phyloP scores from a whole-genome alignment of 2,888 invertebrate genomes.

The Drymonia ruficornis region DNA sequence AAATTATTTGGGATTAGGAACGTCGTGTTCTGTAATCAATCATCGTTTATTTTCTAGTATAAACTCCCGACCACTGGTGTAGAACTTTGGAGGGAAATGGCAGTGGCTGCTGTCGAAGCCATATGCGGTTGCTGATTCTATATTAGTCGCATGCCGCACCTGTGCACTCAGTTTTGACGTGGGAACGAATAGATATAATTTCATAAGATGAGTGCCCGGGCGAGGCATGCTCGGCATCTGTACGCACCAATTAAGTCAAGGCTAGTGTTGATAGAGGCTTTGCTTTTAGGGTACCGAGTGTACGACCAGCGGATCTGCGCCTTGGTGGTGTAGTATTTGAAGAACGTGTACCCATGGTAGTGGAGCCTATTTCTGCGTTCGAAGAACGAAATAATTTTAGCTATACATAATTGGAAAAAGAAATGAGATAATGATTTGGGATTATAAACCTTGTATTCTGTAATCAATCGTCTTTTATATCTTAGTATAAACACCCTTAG shows the following conservation, averaged over 20 bases:
- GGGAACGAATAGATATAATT: no score
- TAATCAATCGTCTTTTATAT: no score
- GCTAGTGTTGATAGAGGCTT: constrained; percentile 15
- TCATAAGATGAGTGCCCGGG: no score
- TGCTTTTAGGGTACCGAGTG: constrained; percentile 38
- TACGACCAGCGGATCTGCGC: constrained; percentile 38
- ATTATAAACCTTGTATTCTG: no score
- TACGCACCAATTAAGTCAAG: constrained; percentile 5
- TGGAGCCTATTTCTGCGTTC: constrained; percentile 12
- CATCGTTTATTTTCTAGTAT: constrained; percentile 5
- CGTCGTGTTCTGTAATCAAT: no score
- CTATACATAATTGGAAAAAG: no score
- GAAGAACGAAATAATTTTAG: constrained; percentile 5
- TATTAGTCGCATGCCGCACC: no score
- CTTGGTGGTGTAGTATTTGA: constrained; percentile 33
- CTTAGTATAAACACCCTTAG: constrained; percentile 7
- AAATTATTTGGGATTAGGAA: no score
- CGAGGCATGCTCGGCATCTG: no score
- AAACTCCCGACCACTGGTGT: constrained; percentile 5
- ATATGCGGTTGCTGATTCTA: no score
- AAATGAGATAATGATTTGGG: no score
- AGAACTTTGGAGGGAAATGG: background rate
- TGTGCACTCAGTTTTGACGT: no score
- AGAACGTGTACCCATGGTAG: constrained; percentile 39
- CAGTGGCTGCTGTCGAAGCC: constrained; percentile 1